phyloP scores from a whole-genome alignment of 2,797 vertebrate genomes.

The Schizothorax lantsangensis region DNA sequence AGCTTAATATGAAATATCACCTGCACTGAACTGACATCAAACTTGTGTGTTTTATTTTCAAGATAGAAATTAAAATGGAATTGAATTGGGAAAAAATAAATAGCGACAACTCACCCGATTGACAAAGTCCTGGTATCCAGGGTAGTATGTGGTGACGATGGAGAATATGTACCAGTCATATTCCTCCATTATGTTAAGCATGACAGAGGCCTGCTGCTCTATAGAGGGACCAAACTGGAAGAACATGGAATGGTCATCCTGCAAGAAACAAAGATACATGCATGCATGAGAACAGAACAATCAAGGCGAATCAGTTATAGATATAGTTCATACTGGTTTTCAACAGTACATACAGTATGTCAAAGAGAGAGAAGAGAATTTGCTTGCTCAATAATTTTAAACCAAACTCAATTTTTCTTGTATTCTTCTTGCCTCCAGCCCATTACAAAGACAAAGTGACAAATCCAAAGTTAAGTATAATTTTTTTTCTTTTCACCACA shows the following conservation, averaged over 20 bases:
- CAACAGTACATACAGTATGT: not conserved
- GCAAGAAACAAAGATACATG: constrained; percentile 69
- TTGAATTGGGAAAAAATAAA: not conserved
- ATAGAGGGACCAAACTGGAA: constrained; percentile 99
- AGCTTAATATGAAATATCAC: not conserved
- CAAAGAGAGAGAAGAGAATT: not conserved
- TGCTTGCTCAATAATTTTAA: not conserved
- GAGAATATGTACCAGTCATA: constrained; percentile 99
- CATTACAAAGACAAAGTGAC: not conserved
- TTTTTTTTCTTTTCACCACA: not conserved
- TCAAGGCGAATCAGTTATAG: constrained; percentile 57
- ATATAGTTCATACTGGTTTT: not conserved
- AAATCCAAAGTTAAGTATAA: not conserved
- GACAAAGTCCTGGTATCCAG: constrained; percentile 97
- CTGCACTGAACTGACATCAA: not conserved
- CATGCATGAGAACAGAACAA: constrained; percentile 71
- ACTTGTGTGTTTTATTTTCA: not conserved
- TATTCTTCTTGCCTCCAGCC: not conserved
- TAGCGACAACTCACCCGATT: constrained; percentile 84
- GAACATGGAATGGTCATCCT: constrained; percentile 99
- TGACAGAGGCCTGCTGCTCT: constrained; percentile 97
- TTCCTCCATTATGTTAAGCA: constrained; percentile 99
- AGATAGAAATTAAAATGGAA: not conserved
- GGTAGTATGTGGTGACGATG: constrained; percentile 97
- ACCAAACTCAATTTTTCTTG: not conserved